A percentile compares a stretch with the other conserved stretches of the same genome.
Evolutionary conservation across 2,797 vertebrate genomes (phyloP).

Genomic region (Pagetopsis macropterus): DNA sequence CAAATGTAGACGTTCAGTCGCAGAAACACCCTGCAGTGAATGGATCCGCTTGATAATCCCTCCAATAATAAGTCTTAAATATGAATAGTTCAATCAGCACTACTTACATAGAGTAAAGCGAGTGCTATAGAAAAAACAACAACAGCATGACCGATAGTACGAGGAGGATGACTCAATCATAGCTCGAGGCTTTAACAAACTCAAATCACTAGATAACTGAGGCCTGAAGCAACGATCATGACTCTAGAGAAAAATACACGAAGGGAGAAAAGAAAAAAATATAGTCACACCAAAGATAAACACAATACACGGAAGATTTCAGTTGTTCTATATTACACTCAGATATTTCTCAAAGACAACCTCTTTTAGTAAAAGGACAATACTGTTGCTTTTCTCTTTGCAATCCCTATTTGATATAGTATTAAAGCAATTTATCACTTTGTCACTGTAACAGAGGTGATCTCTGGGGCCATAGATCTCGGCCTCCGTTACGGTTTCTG

Average conservation of each 20-base stretch:
- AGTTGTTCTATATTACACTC: conserved; percentile 19
- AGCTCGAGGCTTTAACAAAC: conserved; percentile 44
- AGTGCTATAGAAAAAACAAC: conserved; percentile 9
- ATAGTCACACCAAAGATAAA: conserved; percentile 31
- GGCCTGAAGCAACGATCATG: conserved; percentile 28
- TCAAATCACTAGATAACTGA: conserved; percentile 57
- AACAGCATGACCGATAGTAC: conserved; percentile 42
- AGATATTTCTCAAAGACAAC: conserved; percentile 32
- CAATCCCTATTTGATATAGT: conserved; percentile 24
- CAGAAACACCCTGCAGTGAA: conserved; percentile 24
- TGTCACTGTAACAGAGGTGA: neutral
- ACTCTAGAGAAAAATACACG: neutral
- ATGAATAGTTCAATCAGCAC: conserved; percentile 54
- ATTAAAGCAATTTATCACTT: conserved; percentile 47
- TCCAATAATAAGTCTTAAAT: conserved; percentile 31
- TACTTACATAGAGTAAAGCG: conserved; percentile 38
- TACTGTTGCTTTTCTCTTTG: conserved; percentile 30
- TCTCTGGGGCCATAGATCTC: too few species aligned
- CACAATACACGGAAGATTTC: conserved; percentile 33
- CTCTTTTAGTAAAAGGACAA: conserved; percentile 44
- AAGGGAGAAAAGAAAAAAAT: neutral
- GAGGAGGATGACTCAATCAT: conserved; percentile 54
- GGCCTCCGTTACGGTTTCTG: too few species aligned
- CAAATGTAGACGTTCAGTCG: conserved; percentile 32
- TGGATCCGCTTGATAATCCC: conserved; percentile 28